phyloP scores from a whole-genome alignment of 92 coral and sea anemone species.

The Palythoa grandiflora region DNA sequence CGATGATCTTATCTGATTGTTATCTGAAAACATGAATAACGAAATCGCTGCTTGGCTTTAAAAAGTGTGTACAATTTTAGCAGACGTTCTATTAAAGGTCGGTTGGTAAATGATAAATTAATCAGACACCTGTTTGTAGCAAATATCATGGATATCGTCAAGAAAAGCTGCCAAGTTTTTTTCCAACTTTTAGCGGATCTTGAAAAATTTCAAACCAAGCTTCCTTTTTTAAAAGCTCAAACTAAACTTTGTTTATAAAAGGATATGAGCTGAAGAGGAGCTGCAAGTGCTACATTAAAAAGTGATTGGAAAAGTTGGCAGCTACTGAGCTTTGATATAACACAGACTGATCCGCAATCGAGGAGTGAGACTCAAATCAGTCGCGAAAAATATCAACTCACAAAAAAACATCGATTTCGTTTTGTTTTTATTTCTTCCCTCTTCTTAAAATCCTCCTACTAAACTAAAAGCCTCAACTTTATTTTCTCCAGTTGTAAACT shows the following conservation, averaged over 20 bases:
- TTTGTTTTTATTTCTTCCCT: neutral
- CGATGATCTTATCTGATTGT: neutral
- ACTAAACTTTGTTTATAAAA: neutral
- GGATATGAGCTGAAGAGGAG: neutral
- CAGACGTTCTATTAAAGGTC: neutral
- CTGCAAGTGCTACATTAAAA: neutral
- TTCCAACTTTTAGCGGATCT: neutral
- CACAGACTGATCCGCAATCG: neutral
- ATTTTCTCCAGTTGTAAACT: neutral
- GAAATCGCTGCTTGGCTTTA: neutral
- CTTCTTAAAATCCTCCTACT: neutral
- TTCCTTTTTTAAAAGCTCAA: neutral
- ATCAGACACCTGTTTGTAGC: neutral
- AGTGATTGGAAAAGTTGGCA: neutral
- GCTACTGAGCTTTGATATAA: neutral
- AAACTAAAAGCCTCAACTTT: neutral
- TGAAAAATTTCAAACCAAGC: neutral
- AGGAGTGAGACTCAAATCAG: neutral
- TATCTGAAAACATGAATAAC: neutral
- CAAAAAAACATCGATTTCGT: neutral
- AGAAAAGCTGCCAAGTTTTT: neutral
- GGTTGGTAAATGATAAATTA: neutral
- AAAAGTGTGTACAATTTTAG: neutral
- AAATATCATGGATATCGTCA: neutral
- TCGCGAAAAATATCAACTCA: neutral